Conservation (phyloP, 1,140 invertebrate genomes). For the Cherax destructor region DNA sequence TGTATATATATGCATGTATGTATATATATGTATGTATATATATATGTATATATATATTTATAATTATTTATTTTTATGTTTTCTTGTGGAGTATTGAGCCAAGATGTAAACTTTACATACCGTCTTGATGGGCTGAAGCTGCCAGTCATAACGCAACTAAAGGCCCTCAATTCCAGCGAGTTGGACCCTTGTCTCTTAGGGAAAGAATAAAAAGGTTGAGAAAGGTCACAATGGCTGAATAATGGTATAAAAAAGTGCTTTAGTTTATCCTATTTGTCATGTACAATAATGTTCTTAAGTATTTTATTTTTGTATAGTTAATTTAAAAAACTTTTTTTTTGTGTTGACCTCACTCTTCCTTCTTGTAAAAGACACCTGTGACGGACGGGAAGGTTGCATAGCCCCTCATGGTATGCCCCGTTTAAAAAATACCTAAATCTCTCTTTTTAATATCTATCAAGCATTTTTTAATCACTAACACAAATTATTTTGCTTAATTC, state of each 20-base stretch:
- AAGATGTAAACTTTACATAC: background rate
- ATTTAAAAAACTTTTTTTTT: background rate
- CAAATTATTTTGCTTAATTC: background rate
- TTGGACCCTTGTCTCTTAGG: background rate
- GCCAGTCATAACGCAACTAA: background rate
- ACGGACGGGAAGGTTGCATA: background rate
- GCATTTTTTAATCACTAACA: background rate
- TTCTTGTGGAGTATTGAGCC: no score
- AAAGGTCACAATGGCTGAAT: slow-evolving; percentile 2
- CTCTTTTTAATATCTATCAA: background rate
- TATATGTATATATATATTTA: no score
- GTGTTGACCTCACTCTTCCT: background rate
- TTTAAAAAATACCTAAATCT: background rate
- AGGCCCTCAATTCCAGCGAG: background rate
- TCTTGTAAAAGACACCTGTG: background rate
- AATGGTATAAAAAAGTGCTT: slow-evolving; percentile 10
- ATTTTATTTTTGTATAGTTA: slow-evolving; percentile 19
- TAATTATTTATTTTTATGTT: no score
- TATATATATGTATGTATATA: no score
- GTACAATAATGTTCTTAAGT: slow-evolving; percentile 7
- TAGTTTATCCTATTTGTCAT: slow-evolving; percentile 4
- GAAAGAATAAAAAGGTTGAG: background rate
- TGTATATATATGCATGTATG: no score
- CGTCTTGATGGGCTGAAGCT: background rate
- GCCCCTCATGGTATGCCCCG: background rate